Percentiles rank a stretch among this genome's conserved stretches.
Evolutionary conservation across 2,888 invertebrate genomes (phyloP).

Genomic region (Eilema griseolum): DNA sequence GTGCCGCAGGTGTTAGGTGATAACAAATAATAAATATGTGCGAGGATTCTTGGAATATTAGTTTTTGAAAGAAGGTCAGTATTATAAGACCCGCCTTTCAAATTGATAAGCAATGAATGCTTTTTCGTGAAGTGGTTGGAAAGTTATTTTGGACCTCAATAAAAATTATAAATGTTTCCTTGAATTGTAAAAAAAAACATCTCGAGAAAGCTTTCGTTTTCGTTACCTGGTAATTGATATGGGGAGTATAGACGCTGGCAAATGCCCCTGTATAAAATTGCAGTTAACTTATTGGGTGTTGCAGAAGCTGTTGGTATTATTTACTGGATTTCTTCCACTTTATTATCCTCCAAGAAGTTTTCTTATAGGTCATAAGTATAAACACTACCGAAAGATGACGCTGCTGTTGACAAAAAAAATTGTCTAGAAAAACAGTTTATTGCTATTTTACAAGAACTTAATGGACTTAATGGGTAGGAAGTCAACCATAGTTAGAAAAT

Average conservation of each 20-base stretch:
- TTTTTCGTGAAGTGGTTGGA: neutral
- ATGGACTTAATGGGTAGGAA: too few species aligned
- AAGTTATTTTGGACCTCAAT: neutral
- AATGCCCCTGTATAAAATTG: neutral
- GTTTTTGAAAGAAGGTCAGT: slow-evolving; percentile 6
- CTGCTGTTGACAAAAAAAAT: neutral
- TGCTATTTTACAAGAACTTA: too few species aligned
- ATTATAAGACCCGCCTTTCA: neutral
- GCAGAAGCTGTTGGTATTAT: neutral
- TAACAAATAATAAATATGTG: slow-evolving; percentile 26
- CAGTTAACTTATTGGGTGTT: neutral
- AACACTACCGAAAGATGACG: neutral
- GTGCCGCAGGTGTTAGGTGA: slow-evolving; percentile 43
- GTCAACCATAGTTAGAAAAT: too few species aligned
- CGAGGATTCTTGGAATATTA: slow-evolving; percentile 23
- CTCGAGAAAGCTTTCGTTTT: slow-evolving; percentile 5
- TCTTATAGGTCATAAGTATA: neutral
- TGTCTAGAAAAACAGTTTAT: neutral
- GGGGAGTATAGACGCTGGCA: neutral
- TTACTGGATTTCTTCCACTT: neutral
- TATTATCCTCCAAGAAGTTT: neutral
- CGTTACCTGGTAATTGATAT: neutral
- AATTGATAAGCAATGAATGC: neutral
- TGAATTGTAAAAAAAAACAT: slow-evolving; percentile 2
- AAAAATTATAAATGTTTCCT: slow-evolving; percentile 3